Evolutionary conservation across 1,140 invertebrate genomes (phyloP), one percentile per base, ranked within the genome.

Genomic region (Bombus terrestris): DNA sequence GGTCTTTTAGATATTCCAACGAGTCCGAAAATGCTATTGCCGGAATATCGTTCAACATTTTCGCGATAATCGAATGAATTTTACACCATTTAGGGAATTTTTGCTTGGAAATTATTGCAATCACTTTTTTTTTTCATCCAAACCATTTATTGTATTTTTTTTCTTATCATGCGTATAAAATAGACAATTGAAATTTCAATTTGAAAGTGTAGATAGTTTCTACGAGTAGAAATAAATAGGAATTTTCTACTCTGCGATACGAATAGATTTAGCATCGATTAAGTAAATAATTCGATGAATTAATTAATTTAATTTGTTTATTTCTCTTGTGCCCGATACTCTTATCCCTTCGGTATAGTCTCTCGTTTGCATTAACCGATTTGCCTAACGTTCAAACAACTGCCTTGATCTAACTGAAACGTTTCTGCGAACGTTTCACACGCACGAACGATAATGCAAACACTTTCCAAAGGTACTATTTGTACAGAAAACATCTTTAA

Each of bases 401-500:
- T 53, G 22, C 8, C 39, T 73, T 13, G 39, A 22, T 13, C 39
- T 22, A 37, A 25, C n/a, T 25, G 32, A 35, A 68, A 37, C 69
- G 3, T 41, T 28, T n/a, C 25, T 9, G 39, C 13, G 25, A 72
- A 72, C 28, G 37, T 28, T n/a, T 41, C 18, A 10, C 8, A 10
- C 25, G 41, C 41, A 18, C 13, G 15, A 32, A 18, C 28, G 8
- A 4, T 32, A 43, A 47, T 3, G 39, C 32, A 32, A 73, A 32
- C 12, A 32, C 41, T 43, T 47, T 43, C 15, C 10, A 2, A 9
- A 4, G 15, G 13, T 25, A 18, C 6, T 53, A 47, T 80, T 80
- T 80, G 32, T 35, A n/a, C 8, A 35, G 32, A 18, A 53, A 69
- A 69, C 9, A 80, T 37, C n/a, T 80, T 80, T n/a, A 37, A 80